These are phyloP conservation scores for Tetraodon nigroviridis DNA, from an alignment of 2,113 vertebrate genomes.

Conservation along the genomic window DNA sequence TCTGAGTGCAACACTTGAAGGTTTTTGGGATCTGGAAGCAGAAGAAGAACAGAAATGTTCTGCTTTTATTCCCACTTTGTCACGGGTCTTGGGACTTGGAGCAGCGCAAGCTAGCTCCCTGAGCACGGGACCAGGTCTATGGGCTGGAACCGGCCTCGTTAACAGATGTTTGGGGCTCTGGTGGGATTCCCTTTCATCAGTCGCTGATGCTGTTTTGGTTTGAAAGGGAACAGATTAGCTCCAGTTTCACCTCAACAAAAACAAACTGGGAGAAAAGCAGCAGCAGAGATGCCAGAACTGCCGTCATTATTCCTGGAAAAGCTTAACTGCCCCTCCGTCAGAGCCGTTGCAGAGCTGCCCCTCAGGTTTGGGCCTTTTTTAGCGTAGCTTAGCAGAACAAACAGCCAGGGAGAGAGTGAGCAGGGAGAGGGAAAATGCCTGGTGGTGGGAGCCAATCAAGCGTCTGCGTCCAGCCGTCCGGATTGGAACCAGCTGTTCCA, in stretches of 20 bases:
- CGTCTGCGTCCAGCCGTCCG: constrained; percentile 60
- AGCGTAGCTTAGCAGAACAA: constrained; percentile 42
- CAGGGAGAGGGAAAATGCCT: constrained; percentile 17
- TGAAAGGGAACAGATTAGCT: neutral
- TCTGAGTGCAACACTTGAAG: neutral
- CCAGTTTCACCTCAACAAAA: constrained; percentile 18
- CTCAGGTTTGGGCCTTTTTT: constrained; percentile 23
- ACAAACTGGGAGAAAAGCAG: neutral
- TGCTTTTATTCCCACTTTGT: constrained; percentile 40
- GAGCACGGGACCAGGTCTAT: constrained; percentile 51
- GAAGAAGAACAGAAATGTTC: constrained; percentile 22
- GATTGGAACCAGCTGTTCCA: constrained; percentile 78
- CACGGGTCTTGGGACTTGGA: constrained; percentile 15
- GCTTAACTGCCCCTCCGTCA: constrained; percentile 14
- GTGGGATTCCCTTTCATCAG: neutral
- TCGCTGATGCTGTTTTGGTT: neutral
- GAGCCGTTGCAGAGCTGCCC: neutral
- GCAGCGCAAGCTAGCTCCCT: constrained; percentile 36
- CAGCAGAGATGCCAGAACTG: constrained; percentile 38
- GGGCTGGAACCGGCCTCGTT: neutral
- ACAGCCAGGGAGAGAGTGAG: constrained; percentile 52
- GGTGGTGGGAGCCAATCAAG: constrained; percentile 60
- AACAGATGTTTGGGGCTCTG: neutral
- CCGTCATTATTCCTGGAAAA: constrained; percentile 35
- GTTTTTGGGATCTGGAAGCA: constrained; percentile 48